Base-by-base conservation (phyloP, 2,797 vertebrate species). In the Arnoldichthys spilopterus region DNA sequence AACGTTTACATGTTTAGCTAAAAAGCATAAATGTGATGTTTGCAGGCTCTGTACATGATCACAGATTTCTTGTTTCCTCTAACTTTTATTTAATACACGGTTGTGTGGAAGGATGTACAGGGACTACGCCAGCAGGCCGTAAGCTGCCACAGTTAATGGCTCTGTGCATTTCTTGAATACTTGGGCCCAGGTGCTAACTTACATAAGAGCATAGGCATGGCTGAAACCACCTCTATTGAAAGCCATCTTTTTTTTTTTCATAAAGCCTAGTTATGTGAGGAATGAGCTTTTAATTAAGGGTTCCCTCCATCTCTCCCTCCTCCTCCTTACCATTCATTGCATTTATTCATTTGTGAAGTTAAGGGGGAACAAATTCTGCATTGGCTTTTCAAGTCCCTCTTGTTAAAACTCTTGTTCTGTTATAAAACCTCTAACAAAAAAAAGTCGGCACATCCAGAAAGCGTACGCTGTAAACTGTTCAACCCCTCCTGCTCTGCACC, bases 231-330 rank as follows among this genome's bases (percentile, higher is more conserved):
- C 37, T 24, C 53, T 70, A 80, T 83, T 80, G 71, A 87, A 85
- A 85, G 80, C 74, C 78, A 13, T 68, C 64, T 80, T 30, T 74
- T 74, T 68, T 58, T 80, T 30, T 74, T 74, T 15, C 28, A 66
- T 75, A 56, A 72, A 61, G 43, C 54, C 59, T 82, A 90, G 88
- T 85, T 90, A 91, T 91, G 91, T 86, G 80, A 77, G 90, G 90
- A 93, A 92, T 91, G 85, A 76, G 76, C 82, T 85, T 91, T 92
- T 92, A 91, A 92, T 92, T 88, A 90, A 89, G 78, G 82, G 40
- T 11, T 74, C 45, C 67, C 24, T 34, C 28, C 28, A 6, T 85
- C 77, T 84, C 24, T 37, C 59, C 81, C 75, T 30, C 62, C 79
- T 72, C 84, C 61, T 37, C 62, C 74, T 51, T 61, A 26, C 61